phyloP scores from a whole-genome alignment of 2,113 vertebrate species.

The Miniopterus natalensis region DNA sequence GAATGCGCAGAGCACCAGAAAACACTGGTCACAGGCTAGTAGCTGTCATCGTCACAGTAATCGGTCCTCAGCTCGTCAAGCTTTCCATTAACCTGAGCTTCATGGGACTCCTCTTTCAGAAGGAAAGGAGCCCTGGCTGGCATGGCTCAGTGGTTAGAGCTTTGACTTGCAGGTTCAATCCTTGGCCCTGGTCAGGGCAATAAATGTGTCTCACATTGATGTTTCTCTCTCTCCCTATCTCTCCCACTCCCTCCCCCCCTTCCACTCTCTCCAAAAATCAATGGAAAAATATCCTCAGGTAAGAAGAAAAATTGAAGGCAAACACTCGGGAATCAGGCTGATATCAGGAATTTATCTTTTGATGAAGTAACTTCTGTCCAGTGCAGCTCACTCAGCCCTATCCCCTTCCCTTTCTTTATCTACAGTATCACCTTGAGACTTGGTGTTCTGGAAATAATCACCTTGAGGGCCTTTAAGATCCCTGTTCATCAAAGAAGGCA shows the following conservation, averaged over 20 bases:
- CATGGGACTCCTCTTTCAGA: background rate
- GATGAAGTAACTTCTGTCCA: conserved; percentile 66
- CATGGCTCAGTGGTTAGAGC: no score
- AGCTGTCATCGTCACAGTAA: background rate
- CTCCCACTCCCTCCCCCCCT: no score
- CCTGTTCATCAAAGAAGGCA: conserved; percentile 67
- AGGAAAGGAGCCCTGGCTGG: background rate
- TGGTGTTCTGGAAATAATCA: conserved; percentile 70
- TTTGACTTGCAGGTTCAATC: no score
- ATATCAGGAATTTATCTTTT: conserved; percentile 65
- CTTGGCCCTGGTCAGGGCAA: no score
- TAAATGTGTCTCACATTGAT: no score
- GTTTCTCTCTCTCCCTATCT: no score
- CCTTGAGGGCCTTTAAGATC: conserved; percentile 57
- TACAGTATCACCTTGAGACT: conserved; percentile 60
- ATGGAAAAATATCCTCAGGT: no score
- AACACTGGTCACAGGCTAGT: background rate
- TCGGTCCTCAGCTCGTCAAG: conserved; percentile 15
- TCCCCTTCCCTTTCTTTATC: conserved; percentile 53
- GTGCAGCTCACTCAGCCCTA: background rate
- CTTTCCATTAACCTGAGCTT: background rate
- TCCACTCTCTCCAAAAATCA: no score
- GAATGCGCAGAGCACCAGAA: background rate
- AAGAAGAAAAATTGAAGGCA: background rate
- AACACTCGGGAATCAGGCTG: conserved; percentile 42